Evolutionary conservation across 2,113 vertebrate species (phyloP).

Genomic region (Myrmophylax atrothorax): DNA sequence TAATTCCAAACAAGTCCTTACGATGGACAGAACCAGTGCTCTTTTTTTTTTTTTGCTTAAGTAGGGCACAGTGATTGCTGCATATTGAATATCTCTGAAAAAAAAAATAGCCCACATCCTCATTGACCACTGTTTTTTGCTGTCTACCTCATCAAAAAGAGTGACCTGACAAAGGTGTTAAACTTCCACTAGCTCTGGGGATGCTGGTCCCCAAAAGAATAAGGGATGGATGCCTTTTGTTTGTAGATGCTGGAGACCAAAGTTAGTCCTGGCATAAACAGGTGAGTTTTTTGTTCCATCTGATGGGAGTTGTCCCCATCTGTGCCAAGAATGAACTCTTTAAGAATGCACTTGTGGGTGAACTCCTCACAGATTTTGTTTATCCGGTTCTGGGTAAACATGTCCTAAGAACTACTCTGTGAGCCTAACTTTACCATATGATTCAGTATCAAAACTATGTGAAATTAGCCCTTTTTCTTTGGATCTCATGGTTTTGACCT

Average conservation of each 20-base stretch:
- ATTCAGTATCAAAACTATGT: conserved; percentile 23
- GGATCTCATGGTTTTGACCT: not conserved
- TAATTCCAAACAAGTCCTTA: conserved; percentile 52
- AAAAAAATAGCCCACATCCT: not conserved
- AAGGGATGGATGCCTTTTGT: not conserved
- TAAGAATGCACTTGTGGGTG: conserved; percentile 5
- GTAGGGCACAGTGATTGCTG: not conserved
- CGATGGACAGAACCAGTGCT: conserved; percentile 21
- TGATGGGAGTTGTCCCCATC: not conserved
- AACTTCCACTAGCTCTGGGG: not conserved
- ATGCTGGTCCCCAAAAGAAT: not conserved
- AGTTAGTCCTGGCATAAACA: conserved; percentile 29
- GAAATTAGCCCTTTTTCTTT: conserved; percentile 23
- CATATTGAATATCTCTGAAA: not conserved
- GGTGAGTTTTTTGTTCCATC: conserved; percentile 34
- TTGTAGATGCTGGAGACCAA: conserved; percentile 1
- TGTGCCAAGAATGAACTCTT: not conserved
- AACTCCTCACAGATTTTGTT: conserved; percentile 30
- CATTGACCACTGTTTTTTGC: not conserved
- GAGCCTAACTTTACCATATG: not conserved
- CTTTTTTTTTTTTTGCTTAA: not conserved
- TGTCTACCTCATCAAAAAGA: not conserved
- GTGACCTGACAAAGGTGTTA: not conserved
- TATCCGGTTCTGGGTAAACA: conserved; percentile 5
- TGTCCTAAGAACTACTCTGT: not conserved